Conservation (phyloP, 2,888 invertebrate species). For the Oscheius sp. region DNA sequence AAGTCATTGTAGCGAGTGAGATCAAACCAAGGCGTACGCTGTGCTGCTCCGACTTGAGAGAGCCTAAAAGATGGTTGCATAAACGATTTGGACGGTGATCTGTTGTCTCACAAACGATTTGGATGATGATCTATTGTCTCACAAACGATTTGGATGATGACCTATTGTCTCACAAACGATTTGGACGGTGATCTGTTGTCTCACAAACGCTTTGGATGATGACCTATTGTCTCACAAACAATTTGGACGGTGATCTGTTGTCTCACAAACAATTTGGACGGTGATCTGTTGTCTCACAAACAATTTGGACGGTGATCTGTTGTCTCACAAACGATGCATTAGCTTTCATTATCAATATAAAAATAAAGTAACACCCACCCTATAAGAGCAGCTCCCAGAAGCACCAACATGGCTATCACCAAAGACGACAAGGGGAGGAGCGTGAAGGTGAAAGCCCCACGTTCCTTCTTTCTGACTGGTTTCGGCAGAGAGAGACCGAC, state of each 20-base stretch:
- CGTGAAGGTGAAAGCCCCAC: constrained; percentile 30
- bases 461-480: constrained; percentile 25
- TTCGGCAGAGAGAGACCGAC: constrained; percentile 19
- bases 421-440: constrained; percentile 23
- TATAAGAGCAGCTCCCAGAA: constrained; percentile 7
- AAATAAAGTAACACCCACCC: constrained; percentile 1
- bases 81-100: neutral
- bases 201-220: no score
- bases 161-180: neutral
- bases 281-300: no score
- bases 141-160: no score
- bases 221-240: neutral
- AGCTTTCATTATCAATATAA: neutral
- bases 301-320: neutral
- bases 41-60: neutral
- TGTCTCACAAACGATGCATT: no score
- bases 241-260: neutral
- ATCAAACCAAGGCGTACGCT: constrained; percentile 48
- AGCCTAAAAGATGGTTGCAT: neutral
- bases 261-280: no score
- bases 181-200: neutral
- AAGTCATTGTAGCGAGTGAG: constrained; percentile 60
- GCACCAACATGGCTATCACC: constrained; percentile 27
- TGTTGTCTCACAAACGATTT: neutral
- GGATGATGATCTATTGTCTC: neutral